Evolutionary conservation across 2,113 vertebrate genomes (phyloP).

Genomic region (Gallinago jamesoni): DNA sequence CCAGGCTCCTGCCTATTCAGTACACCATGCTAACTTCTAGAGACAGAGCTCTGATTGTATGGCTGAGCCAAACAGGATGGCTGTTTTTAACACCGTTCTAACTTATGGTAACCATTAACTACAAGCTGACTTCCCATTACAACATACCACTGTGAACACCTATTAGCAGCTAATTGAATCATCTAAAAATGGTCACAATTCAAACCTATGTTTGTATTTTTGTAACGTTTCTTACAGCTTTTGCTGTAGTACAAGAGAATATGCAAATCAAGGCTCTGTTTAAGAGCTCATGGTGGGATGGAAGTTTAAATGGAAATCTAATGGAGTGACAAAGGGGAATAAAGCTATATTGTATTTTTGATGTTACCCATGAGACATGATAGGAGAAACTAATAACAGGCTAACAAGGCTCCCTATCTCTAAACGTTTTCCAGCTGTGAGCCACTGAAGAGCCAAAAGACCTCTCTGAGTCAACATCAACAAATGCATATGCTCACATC

Average conservation of each 20-base stretch:
- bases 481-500: background rate
- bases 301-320: conserved; percentile 6
- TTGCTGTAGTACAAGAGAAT: background rate
- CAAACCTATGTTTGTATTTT: conserved; percentile 19
- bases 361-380: conserved; percentile 49
- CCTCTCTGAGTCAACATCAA: conserved; percentile 33
- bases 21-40: background rate
- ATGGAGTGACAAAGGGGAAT: conserved; percentile 29
- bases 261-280: conserved; percentile 28
- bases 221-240: background rate
- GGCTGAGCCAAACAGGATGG: conserved; percentile 37
- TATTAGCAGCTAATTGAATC: conserved; percentile 65
- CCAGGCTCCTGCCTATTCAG: conserved; percentile 41
- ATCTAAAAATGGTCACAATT: conserved; percentile 28
- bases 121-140: conserved; percentile 61
- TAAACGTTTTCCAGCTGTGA: conserved; percentile 54
- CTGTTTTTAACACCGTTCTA: conserved; percentile 48
- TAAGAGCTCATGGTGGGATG: background rate
- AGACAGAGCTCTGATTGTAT: conserved; percentile 68
- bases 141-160: conserved; percentile 38
- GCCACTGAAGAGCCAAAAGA: conserved; percentile 33
- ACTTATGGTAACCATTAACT: conserved; percentile 67
- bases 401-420: conserved; percentile 50
- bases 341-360: conserved; percentile 41
- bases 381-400: conserved; percentile 47